Evolutionary conservation across 1,140 invertebrate species (phyloP).

Genomic region (Sminthurides bifidus): DNA sequence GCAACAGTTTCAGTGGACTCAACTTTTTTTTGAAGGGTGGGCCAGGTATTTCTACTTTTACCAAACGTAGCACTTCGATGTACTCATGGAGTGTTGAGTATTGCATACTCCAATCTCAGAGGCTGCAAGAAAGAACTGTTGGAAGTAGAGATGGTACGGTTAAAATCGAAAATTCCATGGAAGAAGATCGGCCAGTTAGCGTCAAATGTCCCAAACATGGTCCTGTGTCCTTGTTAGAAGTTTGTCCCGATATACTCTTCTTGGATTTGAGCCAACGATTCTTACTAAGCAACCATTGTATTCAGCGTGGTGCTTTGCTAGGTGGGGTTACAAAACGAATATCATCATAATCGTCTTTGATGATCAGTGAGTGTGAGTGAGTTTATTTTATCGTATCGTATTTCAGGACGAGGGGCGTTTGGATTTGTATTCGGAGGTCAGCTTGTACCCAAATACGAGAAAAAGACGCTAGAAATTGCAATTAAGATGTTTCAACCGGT

Average conservation of each 20-base stretch:
- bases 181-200: conserved; percentile 4
- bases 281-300: conserved; percentile 13
- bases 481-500: conserved; percentile 93
- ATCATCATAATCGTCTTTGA: neutral
- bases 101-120: conserved; percentile 57
- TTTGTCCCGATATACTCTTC: conserved; percentile 62
- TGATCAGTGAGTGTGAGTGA: neutral
- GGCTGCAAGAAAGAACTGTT: neutral
- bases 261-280: conserved; percentile 25
- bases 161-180: neutral
- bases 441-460: conserved; percentile 51
- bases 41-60: conserved; percentile 8
- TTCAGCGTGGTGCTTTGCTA: conserved; percentile 29
- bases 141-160: neutral
- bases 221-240: conserved; percentile 53
- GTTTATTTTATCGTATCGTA: neutral
- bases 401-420: conserved; percentile 86
- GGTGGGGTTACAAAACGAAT: conserved; percentile 13
- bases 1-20: conserved; percentile 21
- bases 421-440: conserved; percentile 84
- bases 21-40: conserved; percentile 28
- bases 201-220: conserved; percentile 61
- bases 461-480: conserved; percentile 60
- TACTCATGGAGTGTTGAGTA: conserved; percentile 79
- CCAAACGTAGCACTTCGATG: conserved; percentile 30